Conservation (phyloP, 2,888 invertebrate genomes). For the Chymomyza procnemis region DNA sequence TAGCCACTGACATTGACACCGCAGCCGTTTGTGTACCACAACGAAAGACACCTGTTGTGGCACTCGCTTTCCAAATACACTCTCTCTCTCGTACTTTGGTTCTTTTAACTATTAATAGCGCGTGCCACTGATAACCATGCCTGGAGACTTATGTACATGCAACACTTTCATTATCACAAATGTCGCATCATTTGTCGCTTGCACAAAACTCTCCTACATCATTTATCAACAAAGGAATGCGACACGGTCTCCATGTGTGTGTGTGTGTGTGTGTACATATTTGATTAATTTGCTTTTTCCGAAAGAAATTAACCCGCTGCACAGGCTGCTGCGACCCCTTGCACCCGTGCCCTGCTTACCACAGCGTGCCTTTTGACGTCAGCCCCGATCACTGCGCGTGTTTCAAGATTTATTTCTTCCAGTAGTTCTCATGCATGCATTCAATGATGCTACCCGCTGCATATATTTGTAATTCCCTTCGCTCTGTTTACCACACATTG, state of each 20-base stretch:
- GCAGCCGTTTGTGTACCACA: conserved; percentile 62
- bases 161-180: conserved; percentile 73
- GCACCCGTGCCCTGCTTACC: conserved; percentile 21
- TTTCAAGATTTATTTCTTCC: conserved; percentile 74
- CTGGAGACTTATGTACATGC: conserved; percentile 49
- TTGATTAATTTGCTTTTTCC: conserved; percentile 77
- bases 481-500: conserved; percentile 41
- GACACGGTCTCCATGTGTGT: conserved; percentile 14
- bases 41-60: conserved; percentile 20
- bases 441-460: conserved; percentile 34
- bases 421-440: conserved; percentile 66
- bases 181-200: conserved; percentile 76
- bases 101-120: conserved; percentile 29
- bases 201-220: conserved; percentile 64
- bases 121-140: conserved; percentile 7
- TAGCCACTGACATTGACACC: conserved; percentile 30
- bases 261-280: conserved; percentile 34
- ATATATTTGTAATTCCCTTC: background rate
- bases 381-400: conserved; percentile 56
- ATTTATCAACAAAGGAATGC: conserved; percentile 76
- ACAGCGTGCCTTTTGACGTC: conserved; percentile 60
- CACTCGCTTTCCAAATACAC: background rate
- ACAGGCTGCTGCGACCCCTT: conserved; percentile 53
- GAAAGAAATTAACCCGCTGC: conserved; percentile 77
- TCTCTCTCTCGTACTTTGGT: background rate